These are phyloP conservation scores for Drosophila littoralis DNA, from an alignment of 1,140 invertebrate genomes.

Conservation along the genomic window DNA sequence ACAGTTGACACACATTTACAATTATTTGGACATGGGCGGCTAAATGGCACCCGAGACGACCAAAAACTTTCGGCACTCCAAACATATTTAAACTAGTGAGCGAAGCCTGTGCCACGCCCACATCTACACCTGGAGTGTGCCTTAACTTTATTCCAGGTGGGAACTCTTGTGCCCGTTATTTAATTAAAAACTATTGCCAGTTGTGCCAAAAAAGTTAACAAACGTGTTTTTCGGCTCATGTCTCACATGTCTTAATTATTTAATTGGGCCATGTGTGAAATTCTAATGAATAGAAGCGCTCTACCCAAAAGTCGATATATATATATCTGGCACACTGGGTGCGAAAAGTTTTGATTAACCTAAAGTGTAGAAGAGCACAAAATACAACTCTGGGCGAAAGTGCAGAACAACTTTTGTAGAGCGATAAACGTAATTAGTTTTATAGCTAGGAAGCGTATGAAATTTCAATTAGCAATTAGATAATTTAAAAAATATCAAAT, in stretches of 20 bases:
- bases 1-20: conserved; percentile 64
- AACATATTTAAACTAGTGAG: conserved; percentile 33
- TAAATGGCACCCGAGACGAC: conserved; percentile 59
- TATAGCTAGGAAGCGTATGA: conserved; percentile 40
- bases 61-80: conserved; percentile 51
- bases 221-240: conserved; percentile 23
- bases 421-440: conserved; percentile 52
- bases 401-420: conserved; percentile 17
- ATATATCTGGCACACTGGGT: conserved; percentile 10
- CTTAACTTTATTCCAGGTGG: conserved; percentile 21
- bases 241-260: conserved; percentile 69
- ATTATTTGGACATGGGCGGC: conserved; percentile 53
- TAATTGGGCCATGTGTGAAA: conserved; percentile 75
- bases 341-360: conserved; percentile 66
- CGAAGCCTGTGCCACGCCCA: conserved; percentile 46
- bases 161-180: conserved; percentile 60
- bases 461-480: conserved; percentile 38
- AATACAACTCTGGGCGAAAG: conserved; percentile 36
- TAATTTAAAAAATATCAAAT: neutral
- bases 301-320: conserved; percentile 1
- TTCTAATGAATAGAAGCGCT: conserved; percentile 67
- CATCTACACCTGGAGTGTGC: conserved; percentile 12
- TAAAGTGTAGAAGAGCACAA: conserved; percentile 47
- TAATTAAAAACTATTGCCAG: conserved; percentile 72
- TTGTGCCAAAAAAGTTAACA: conserved; percentile 37